Conservation (phyloP, 2,113 vertebrate species). For the Pseudopipra pipra region DNA sequence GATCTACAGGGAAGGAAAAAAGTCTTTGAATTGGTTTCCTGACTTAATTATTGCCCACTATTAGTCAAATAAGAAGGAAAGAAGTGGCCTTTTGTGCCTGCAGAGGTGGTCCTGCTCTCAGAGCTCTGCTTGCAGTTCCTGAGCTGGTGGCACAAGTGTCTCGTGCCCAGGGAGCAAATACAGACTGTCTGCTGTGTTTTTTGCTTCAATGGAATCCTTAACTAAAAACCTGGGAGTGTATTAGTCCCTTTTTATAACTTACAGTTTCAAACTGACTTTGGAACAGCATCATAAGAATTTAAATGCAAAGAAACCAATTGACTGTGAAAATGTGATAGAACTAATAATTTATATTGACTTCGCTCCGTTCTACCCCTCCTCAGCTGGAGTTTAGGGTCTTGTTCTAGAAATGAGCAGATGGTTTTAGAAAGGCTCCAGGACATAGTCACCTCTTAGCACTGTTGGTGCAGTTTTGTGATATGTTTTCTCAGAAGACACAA, state of each 20-base stretch:
- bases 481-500: neutral
- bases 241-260: neutral
- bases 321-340: neutral
- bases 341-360: neutral
- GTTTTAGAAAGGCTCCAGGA: neutral
- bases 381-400: neutral
- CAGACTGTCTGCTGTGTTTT: neutral
- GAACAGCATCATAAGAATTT: neutral
- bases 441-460: neutral
- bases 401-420: neutral
- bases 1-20: neutral
- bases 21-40: neutral
- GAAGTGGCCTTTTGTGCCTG: neutral
- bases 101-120: neutral
- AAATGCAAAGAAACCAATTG: neutral
- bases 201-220: neutral
- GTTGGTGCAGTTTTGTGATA: neutral
- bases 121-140: neutral
- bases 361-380: neutral
- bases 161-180: neutral
- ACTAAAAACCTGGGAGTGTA: neutral
- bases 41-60: neutral
- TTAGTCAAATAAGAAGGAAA: neutral
- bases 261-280: neutral
- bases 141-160: rapidly evolving